Base-by-base conservation (phyloP, 2,888 invertebrate species). In the Piscicola geometra region DNA sequence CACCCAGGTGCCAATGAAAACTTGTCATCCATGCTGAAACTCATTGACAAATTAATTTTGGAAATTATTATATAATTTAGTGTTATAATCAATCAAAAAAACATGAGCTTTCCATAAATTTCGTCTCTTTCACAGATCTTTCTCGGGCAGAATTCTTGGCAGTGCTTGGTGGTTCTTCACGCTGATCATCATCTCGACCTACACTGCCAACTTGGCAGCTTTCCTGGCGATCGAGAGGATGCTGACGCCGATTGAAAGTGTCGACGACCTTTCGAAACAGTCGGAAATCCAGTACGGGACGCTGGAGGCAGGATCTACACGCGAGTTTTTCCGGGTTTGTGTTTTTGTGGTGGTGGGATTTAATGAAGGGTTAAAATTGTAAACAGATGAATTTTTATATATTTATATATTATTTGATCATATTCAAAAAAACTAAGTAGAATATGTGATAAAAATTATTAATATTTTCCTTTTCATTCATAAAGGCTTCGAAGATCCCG, bases 131-230 rank as follows among this genome's bases (percentile, higher is more conserved):
- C 28, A 15, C 82, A 90, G 92, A 84, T 92, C 92, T 1, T 89
- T 94, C 80, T 93, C 94, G 0, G 94, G 94, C 1, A 89, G 99
- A 77, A 97, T 99, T 82, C 98, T 97, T 0, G 96, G 96, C 47
- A 93, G 94, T 71, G 96, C 97, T 0, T 99, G 98, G 98, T 99
- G 98, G 97, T 98, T 98, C 87, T 99, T 99, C 87, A 98, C 97
- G 0, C 88, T 99, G 80, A 98, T 99, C 83, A 89, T 99, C 76
- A 94, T 97, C 79, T 97, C 96, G 76, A 98, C 97, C 33, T 99
- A 99, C 86, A 99, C 98, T 66, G 98, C 98, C 77, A 99, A 99
- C 87, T 88, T 99, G 77, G 85, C 86, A 12, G 98, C 98, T 1
- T 98, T 98, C 86, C 89, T 99, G 77, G 99, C 98, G 3, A 92